Conservation (phyloP, 2,888 invertebrate species). For the Tinea pellionella region DNA sequence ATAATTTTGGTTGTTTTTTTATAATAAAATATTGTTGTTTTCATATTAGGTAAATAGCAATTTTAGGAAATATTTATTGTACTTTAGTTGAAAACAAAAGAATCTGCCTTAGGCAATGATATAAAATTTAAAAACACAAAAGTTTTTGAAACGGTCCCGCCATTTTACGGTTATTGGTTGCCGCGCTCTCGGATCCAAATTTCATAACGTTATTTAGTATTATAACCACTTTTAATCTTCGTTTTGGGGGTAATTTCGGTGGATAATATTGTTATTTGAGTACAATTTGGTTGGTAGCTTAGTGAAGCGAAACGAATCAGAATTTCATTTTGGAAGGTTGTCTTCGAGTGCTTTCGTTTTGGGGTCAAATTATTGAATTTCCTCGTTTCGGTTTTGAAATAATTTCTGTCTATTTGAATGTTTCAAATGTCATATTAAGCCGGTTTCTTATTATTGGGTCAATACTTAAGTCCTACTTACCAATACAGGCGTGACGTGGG, state of each 20-base stretch:
- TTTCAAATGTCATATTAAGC: no score
- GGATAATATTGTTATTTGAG: conserved; percentile 14
- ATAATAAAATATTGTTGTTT: not conserved
- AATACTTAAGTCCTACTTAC: no score
- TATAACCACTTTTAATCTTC: conserved; percentile 23
- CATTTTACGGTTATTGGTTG: conserved; percentile 11
- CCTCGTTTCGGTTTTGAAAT: not conserved
- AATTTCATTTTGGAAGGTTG: not conserved
- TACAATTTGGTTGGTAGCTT: conserved; percentile 6
- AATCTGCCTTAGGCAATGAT: not conserved
- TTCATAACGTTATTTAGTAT: conserved; percentile 12
- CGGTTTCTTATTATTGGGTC: no score
- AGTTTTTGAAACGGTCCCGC: not conserved
- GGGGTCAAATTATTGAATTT: not conserved
- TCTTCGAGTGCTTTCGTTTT: not conserved
- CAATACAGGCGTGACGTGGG: no score
- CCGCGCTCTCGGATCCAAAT: conserved; percentile 9
- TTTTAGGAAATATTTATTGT: not conserved
- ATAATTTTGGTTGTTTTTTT: no score
- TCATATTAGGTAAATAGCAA: not conserved
- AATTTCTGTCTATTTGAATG: not conserved
- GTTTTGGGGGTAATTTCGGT: conserved; percentile 14
- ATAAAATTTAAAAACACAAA: conserved; percentile 12
- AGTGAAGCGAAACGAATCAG: not conserved
- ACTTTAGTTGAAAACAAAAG: not conserved